These are phyloP conservation scores for Corapipo altera DNA, from an alignment of 2,113 vertebrate genomes.

Conservation along the genomic window DNA sequence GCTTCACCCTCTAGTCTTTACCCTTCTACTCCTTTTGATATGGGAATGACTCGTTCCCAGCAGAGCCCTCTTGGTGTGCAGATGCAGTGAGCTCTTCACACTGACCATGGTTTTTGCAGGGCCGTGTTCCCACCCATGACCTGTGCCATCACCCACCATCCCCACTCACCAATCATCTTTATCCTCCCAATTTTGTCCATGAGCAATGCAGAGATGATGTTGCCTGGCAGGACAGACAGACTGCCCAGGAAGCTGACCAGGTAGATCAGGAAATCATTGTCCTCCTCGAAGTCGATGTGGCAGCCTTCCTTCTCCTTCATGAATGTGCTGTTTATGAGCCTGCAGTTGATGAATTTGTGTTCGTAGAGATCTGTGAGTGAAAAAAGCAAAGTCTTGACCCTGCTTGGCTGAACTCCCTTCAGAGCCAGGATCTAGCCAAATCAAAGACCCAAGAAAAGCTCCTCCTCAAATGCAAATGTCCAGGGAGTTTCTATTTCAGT, in stretches of 20 bases:
- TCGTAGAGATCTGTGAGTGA: conserved; percentile 84
- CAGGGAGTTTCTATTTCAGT: background rate
- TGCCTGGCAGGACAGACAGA: conserved; percentile 91
- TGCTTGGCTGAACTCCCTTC: background rate
- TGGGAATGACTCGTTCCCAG: background rate
- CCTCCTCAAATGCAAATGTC: background rate
- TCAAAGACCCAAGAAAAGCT: background rate
- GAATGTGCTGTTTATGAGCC: conserved; percentile 85
- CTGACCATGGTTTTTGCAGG: background rate
- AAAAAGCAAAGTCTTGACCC: background rate
- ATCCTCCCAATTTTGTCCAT: conserved; percentile 96
- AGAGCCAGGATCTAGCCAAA: background rate
- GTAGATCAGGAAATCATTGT: conserved; percentile 95
- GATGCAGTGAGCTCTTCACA: background rate
- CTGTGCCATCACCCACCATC: rapidly evolving
- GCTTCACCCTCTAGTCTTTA: background rate
- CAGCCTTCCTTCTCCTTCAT: conserved; percentile 87
- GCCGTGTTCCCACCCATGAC: rapidly evolving
- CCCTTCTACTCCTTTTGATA: background rate
- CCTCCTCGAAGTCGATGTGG: conserved; percentile 90
- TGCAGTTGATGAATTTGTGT: conserved; percentile 90
- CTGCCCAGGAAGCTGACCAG: conserved; percentile 97
- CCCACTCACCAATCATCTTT: conserved; percentile 90
- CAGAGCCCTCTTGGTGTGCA: background rate
- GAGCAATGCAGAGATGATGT: conserved; percentile 92